Evolutionary conservation across 1,140 invertebrate species (phyloP).

Genomic region (Gerris buenoi): DNA sequence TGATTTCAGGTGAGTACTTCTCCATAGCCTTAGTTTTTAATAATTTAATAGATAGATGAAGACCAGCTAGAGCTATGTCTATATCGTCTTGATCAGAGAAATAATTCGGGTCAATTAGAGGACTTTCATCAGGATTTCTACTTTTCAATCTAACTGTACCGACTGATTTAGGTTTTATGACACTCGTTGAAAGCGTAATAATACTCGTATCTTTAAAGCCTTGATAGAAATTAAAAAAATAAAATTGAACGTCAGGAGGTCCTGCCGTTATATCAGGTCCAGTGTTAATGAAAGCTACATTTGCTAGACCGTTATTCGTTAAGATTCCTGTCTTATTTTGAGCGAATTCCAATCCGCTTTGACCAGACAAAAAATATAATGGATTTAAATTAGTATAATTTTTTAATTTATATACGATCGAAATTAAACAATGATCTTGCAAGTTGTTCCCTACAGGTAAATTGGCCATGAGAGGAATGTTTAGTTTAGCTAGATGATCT

Average conservation of each 20-base stretch:
- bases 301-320: conserved; percentile 5
- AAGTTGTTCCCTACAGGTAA: conserved; percentile 4
- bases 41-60: conserved; percentile 10
- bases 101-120: conserved; percentile 68
- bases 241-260: conserved; percentile 38
- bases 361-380: neutral
- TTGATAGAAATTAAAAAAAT: neutral
- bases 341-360: neutral
- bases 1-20: neutral
- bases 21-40: conserved; percentile 19
- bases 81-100: conserved; percentile 49
- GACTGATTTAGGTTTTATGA: conserved; percentile 41
- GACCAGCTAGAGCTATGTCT: conserved; percentile 39
- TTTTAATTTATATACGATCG: neutral
- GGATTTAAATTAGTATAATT: neutral
- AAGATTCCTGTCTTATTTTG: conserved; percentile 5
- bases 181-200: neutral
- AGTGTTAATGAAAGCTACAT: conserved; percentile 19
- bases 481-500: neutral
- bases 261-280: conserved; percentile 36
- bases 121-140: conserved; percentile 48
- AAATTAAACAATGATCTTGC: neutral
- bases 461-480: neutral
- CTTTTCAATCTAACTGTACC: conserved; percentile 47
- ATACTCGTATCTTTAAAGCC: neutral